Base-by-base conservation (phyloP, 2,113 vertebrate species). In the Climacteris rufus region DNA sequence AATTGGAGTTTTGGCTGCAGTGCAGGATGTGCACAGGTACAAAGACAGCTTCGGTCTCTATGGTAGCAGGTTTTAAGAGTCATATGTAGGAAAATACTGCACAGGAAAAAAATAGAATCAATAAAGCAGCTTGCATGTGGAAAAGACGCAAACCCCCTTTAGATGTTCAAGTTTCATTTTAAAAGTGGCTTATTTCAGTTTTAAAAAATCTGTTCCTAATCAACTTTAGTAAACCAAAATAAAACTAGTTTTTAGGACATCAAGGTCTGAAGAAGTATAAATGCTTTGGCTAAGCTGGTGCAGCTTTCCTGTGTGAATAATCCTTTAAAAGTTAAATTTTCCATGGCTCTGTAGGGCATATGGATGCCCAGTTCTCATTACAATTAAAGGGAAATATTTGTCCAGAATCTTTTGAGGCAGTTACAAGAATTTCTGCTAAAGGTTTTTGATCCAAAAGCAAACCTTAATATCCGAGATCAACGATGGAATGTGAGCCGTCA, bases 301-400 rank as follows among this genome's bases (percentile, higher is more conserved):
- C 72, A 94, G 93, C 94, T 95, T 95, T 95, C 93, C 83, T 96
- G 60, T 92, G 60, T 89, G 92, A 86, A 94, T 86, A 96, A 93
- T 75, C 92, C 86, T 75, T 95, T 95, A 94, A 91, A 94, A 94
- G 90, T 93, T 96, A 83, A 31, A 89, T 95, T 96, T 96, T 96
- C 94, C 95, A 91, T 91, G 85, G 93, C 91, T 96, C 89, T 88
- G 85, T 71, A 83, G 96, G 94, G 95, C 93, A 96, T 96, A 81
- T 89, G 92, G 96, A 90, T 97, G 92, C 96, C 96, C 93, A 94
- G 92, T 97, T 92, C 96, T 92, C 96, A 76, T 94, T 95, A 75
- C 92, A 96, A 96, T 92, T 94, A 93, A 84, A 94, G 53, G 76
- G 85, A 96, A 96, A 92, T 96, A 90, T 90, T 94, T 95, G 68